phyloP scores from a whole-genome alignment of 2,113 vertebrate genomes.

The Nanorana parkeri region DNA sequence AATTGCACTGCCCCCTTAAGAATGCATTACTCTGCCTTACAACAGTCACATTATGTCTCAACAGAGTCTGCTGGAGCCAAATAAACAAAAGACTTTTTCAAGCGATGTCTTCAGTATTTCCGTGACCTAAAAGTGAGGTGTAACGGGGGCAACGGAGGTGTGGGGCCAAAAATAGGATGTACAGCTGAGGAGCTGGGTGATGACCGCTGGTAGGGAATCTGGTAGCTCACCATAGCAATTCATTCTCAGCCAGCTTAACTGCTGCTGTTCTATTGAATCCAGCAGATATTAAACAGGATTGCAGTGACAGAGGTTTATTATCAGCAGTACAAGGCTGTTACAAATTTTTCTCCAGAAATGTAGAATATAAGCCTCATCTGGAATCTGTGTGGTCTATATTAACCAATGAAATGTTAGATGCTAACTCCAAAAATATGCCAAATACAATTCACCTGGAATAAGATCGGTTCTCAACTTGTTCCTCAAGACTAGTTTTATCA shows the following conservation, averaged over 20 bases:
- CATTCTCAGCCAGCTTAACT: background rate
- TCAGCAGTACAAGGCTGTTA: too few species aligned
- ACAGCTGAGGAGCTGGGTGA: conserved; percentile 39
- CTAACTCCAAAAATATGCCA: too few species aligned
- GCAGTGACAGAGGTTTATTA: too few species aligned
- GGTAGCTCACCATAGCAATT: background rate
- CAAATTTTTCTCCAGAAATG: too few species aligned
- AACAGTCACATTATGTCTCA: conserved; percentile 17
- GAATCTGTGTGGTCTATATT: too few species aligned
- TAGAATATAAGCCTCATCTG: too few species aligned
- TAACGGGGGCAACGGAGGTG: conserved; percentile 3
- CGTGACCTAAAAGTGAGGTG: conserved; percentile 47
- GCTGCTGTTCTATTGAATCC: background rate
- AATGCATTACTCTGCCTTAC: conserved; percentile 2
- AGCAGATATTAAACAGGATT: background rate
- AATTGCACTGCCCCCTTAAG: background rate
- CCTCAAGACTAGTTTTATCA: too few species aligned
- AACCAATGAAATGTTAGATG: too few species aligned
- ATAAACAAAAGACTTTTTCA: conserved; percentile 39
- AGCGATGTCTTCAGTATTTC: conserved; percentile 17
- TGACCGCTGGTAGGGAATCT: conserved; percentile 19
- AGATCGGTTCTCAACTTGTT: too few species aligned
- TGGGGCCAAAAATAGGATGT: conserved; percentile 30
- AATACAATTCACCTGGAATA: too few species aligned
- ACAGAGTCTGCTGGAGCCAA: background rate